Evolutionary conservation across 37 sponge, comb jelly and placozoan genomes (phyloP).

Genomic region (Hormiphora californensis): DNA sequence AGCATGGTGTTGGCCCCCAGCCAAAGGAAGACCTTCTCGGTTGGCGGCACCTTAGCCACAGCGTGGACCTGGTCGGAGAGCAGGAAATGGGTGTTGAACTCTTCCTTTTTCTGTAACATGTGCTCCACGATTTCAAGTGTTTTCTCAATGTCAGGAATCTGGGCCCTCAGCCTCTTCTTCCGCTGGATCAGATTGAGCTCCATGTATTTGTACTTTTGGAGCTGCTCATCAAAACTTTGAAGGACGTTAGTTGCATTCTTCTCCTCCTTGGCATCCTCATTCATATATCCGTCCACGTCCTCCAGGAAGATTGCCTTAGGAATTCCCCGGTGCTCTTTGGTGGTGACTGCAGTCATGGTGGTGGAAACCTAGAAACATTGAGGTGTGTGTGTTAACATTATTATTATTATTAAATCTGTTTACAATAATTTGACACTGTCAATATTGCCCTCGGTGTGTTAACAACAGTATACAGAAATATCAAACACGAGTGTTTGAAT

Average conservation of each 20-base stretch:
- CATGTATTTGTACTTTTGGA: slow-evolving; percentile 88
- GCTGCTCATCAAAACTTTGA: slow-evolving; percentile 80
- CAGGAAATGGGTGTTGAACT: slow-evolving; percentile 65
- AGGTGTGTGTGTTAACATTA: too few relatives aligned
- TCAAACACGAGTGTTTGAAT: too few relatives aligned
- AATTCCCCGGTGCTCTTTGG: slow-evolving; percentile 67
- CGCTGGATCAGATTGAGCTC: slow-evolving; percentile 72
- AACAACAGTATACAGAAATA: too few relatives aligned
- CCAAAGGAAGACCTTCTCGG: slow-evolving; percentile 79
- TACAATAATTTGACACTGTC: too few relatives aligned
- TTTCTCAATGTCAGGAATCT: slow-evolving; percentile 79
- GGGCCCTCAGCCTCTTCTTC: slow-evolving; percentile 68
- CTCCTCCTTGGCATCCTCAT: slow-evolving; percentile 65
- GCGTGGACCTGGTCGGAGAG: slow-evolving; percentile 80
- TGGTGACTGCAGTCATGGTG: too few relatives aligned
- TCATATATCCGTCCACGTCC: slow-evolving; percentile 88
- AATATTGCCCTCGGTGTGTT: too few relatives aligned
- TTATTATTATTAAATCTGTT: too few relatives aligned
- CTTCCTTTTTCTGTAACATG: slow-evolving; percentile 35
- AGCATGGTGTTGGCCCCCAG: slow-evolving; percentile 96
- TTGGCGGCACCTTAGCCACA: slow-evolving; percentile 72
- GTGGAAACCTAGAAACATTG: too few relatives aligned
- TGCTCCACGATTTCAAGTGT: slow-evolving; percentile 63
- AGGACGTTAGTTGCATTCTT: slow-evolving; percentile 63
- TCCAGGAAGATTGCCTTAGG: slow-evolving; percentile 85